Conservation (phyloP, 1,140 invertebrate genomes). For the Mamestra configurata region DNA sequence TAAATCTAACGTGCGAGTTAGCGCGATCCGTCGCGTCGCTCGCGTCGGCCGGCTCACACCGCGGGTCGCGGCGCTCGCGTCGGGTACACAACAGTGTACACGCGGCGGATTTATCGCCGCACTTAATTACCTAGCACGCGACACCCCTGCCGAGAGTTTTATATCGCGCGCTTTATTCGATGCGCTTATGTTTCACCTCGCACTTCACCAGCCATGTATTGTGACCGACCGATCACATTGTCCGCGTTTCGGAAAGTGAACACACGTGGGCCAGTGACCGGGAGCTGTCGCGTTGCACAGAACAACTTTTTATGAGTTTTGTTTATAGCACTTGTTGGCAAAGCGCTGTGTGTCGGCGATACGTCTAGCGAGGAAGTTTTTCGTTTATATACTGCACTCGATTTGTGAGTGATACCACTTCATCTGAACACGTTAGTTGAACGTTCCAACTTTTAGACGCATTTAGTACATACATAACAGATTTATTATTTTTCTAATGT, state of each 20-base stretch:
- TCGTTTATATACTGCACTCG: constrained; percentile 7
- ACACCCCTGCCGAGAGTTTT: not conserved
- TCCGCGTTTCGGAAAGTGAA: constrained; percentile 9
- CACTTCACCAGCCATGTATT: constrained; percentile 27
- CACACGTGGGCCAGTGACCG: constrained; percentile 31
- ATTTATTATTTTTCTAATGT: no score
- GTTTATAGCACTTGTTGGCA: constrained; percentile 27
- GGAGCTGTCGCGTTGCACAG: not conserved
- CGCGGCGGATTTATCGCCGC: constrained; percentile 20
- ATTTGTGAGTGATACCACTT: not conserved
- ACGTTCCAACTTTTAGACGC: not conserved
- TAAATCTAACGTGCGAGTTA: constrained; percentile 13
- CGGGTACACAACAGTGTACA: not conserved
- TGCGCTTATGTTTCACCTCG: not conserved
- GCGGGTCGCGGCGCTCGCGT: not conserved
- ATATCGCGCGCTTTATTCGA: constrained; percentile 25
- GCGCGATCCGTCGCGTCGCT: constrained; percentile 3
- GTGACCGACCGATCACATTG: not conserved
- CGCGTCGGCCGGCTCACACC: not conserved
- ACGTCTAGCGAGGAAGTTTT: not conserved
- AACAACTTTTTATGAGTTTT: constrained; percentile 42
- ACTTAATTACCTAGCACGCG: constrained; percentile 20
- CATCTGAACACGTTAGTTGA: not conserved
- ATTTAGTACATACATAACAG: not conserved
- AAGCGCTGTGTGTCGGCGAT: constrained; percentile 19